Percentiles rank a stretch among this genome's conserved stretches.
These are phyloP conservation scores for Trachelus stipa DNA, from an alignment of 2,888 invertebrate genomes.

Conservation along the genomic window DNA sequence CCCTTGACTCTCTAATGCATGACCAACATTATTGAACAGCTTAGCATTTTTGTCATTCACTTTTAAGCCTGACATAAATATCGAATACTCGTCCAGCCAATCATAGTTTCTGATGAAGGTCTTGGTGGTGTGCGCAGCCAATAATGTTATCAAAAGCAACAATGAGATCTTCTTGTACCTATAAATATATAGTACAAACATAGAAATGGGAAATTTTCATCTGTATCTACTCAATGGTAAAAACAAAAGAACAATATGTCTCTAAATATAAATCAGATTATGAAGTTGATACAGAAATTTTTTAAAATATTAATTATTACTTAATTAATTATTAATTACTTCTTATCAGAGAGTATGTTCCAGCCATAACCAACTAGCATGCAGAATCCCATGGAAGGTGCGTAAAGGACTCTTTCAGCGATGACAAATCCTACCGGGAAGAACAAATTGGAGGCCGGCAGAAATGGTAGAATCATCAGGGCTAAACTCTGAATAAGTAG, in stretches of 20 bases:
- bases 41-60: constrained; percentile 94
- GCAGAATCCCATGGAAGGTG: constrained; percentile 98
- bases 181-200: constrained; percentile 20
- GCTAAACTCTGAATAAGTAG: constrained; percentile 78
- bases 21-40: constrained; percentile 96
- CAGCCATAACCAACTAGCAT: constrained; percentile 91
- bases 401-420: constrained; percentile 94
- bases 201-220: neutral
- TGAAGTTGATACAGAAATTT: neutral
- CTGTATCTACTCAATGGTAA: neutral
- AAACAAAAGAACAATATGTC: neutral
- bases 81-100: constrained; percentile 92
- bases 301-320: constrained; percentile 13
- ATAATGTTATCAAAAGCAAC: constrained; percentile 74
- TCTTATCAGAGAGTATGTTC: constrained; percentile 75
- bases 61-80: constrained; percentile 91
- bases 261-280: neutral
- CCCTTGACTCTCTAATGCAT: constrained; percentile 87
- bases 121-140: constrained; percentile 85
- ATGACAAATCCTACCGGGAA: constrained; percentile 98
- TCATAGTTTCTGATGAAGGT: constrained; percentile 91
- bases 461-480: constrained; percentile 88
- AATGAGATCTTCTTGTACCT: constrained; percentile 74
- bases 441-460: constrained; percentile 96
- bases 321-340: constrained; percentile 53